Conservation (phyloP, 2,888 invertebrate genomes). For the Portevinia maculata region DNA sequence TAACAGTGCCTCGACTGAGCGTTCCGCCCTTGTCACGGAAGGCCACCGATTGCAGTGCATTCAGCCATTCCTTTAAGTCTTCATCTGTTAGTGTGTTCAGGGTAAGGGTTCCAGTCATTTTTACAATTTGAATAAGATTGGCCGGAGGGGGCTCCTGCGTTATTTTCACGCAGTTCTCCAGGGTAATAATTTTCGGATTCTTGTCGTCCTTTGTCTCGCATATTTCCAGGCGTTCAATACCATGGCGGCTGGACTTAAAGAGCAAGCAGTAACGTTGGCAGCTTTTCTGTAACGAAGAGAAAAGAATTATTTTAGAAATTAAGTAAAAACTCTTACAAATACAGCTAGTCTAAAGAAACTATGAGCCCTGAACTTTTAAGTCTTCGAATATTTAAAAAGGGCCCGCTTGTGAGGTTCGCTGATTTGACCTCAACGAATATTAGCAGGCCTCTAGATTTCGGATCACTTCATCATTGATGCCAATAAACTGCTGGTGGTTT, state of each 20-base stretch:
- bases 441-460: no score
- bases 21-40: conserved; percentile 87
- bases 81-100: conserved; percentile 86
- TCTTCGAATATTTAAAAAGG: no score
- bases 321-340: neutral
- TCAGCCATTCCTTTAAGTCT: conserved; percentile 90
- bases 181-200: conserved; percentile 90
- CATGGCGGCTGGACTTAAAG: conserved; percentile 92
- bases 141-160: conserved; percentile 86
- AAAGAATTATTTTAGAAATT: neutral
- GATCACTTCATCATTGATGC: no score
- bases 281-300: conserved; percentile 87
- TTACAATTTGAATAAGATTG: conserved; percentile 87
- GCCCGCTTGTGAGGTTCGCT: no score
- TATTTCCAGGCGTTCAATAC: conserved; percentile 92
- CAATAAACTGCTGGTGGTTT: no score
- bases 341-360: no score
- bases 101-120: conserved; percentile 88
- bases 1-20: conserved; percentile 82
- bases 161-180: conserved; percentile 95
- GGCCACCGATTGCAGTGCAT: conserved; percentile 91
- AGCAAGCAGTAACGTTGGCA: conserved; percentile 87
- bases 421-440: no score
- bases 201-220: conserved; percentile 91
- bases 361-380: no score